Conservation (phyloP, 2,113 vertebrate genomes). For the Orycteropus afer region DNA sequence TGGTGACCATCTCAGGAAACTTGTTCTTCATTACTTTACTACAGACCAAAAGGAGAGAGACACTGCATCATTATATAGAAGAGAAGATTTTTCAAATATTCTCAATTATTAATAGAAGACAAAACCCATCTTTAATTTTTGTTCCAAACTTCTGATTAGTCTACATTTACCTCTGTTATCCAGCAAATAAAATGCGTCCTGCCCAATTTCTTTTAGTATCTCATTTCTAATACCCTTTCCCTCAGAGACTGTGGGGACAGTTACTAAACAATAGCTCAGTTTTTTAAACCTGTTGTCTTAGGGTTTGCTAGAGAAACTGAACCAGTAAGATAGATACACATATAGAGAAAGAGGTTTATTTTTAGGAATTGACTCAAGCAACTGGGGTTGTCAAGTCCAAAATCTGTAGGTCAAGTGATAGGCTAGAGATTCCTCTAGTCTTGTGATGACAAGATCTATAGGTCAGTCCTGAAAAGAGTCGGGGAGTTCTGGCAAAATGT, state of each 20-base stretch:
- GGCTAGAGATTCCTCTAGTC: background rate
- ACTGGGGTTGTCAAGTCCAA: background rate
- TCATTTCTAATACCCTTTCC: background rate
- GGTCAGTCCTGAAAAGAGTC: background rate
- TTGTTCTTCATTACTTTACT: background rate
- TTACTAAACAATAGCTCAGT: background rate
- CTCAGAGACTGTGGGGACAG: background rate
- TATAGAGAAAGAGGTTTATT: background rate
- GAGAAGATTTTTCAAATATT: background rate
- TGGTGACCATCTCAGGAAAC: background rate
- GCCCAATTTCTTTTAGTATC: background rate
- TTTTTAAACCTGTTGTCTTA: background rate
- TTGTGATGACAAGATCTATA: background rate
- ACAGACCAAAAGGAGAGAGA: background rate
- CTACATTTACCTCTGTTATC: background rate
- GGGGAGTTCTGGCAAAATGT: background rate
- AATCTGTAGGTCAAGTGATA: background rate
- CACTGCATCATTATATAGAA: background rate
- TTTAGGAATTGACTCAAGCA: background rate
- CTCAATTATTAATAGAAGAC: background rate
- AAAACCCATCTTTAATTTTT: background rate
- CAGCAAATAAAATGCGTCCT: background rate
- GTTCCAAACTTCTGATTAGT: background rate
- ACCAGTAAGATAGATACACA: background rate
- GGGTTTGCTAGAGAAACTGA: background rate